These are phyloP conservation scores for Premnoplex brunnescens DNA, from an alignment of 2,797 vertebrate species.

Conservation along the genomic window DNA sequence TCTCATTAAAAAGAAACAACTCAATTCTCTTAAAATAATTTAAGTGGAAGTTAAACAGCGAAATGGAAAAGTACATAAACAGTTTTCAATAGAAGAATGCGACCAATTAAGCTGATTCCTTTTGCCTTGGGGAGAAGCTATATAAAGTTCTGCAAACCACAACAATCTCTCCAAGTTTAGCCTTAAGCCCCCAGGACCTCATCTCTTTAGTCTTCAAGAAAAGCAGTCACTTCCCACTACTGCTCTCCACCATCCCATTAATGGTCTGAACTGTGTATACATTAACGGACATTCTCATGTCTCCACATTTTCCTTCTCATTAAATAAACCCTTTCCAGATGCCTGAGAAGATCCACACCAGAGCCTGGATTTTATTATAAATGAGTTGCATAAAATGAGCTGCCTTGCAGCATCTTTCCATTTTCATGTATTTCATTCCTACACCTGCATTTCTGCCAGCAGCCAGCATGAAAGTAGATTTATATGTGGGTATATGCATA, in stretches of 20 bases:
- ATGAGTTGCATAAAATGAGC: neutral
- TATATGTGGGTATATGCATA: neutral
- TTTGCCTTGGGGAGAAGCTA: slow-evolving; percentile 20
- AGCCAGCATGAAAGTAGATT: neutral
- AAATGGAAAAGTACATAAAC: slow-evolving; percentile 22
- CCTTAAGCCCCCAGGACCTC: neutral
- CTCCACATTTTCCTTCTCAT: neutral
- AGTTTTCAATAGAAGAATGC: neutral
- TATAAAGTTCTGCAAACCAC: slow-evolving; percentile 48
- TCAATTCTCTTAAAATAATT: slow-evolving; percentile 1
- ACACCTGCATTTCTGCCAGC: neutral
- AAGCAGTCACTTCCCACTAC: neutral
- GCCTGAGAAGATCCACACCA: neutral
- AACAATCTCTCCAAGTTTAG: slow-evolving; percentile 26
- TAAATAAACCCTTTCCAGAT: slow-evolving; percentile 41
- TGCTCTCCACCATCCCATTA: neutral
- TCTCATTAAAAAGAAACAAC: neutral
- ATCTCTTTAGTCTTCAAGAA: slow-evolving; percentile 8
- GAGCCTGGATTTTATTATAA: neutral
- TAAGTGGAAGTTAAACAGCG: neutral
- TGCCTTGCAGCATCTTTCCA: neutral
- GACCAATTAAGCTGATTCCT: slow-evolving; percentile 14
- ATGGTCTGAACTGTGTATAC: neutral
- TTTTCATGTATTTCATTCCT: neutral
- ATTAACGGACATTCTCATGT: neutral